Percentiles rank a stretch among this genome's conserved stretches.
Evolutionary conservation across 1,140 invertebrate species (phyloP).

Genomic region (Lycorma delicatula): DNA sequence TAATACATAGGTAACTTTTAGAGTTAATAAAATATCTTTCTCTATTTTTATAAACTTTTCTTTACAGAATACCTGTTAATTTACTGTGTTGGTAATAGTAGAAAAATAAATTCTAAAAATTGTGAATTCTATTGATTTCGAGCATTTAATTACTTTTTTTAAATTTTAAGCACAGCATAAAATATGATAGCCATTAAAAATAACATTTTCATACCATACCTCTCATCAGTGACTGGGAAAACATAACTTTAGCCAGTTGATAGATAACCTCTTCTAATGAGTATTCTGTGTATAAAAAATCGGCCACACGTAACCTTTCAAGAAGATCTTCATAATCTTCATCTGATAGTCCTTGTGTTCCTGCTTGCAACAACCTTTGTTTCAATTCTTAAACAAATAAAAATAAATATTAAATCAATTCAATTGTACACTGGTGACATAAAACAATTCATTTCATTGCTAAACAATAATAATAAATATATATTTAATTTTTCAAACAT

Average conservation of each 20-base stretch:
- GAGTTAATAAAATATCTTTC: too few species aligned
- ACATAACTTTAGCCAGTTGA: constrained; percentile 66
- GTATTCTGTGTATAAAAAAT: constrained; percentile 59
- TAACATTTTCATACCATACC: constrained; percentile 33
- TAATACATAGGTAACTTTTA: too few species aligned
- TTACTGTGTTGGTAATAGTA: too few species aligned
- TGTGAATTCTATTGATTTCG: not conserved
- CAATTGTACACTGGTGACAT: not conserved
- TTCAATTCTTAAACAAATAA: not conserved
- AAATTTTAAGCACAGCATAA: too few species aligned
- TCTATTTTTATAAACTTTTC: too few species aligned
- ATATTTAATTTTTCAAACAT: too few species aligned
- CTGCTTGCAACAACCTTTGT: not conserved
- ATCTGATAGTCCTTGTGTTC: constrained; percentile 21
- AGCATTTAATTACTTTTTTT: not conserved
- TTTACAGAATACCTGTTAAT: too few species aligned
- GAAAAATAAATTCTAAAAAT: constrained; percentile 16
- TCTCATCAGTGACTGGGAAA: constrained; percentile 53
- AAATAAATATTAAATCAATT: not conserved
- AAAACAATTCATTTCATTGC: too few species aligned
- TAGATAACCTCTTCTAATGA: constrained; percentile 66
- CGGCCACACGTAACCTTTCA: constrained; percentile 48
- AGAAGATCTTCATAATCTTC: constrained; percentile 40
- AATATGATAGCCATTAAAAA: not conserved
- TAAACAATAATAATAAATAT: too few species aligned